Conservation (phyloP, 2,797 vertebrate species). For the Oryzias sinensis region DNA sequence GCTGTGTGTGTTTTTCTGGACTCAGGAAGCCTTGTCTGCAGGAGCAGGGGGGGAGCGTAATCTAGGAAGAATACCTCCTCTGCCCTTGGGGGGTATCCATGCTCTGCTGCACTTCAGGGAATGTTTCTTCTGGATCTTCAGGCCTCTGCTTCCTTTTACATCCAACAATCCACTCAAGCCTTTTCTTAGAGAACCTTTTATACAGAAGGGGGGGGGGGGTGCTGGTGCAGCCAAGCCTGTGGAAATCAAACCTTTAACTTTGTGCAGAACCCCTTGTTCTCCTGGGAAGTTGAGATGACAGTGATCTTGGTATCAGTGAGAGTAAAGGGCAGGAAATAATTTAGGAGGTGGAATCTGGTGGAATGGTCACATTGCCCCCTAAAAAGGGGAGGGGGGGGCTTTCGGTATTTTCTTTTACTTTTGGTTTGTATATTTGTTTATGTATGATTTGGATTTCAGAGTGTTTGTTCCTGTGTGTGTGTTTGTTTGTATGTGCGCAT, state of each 20-base stretch:
- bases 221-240: conserved; percentile 33
- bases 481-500: too few species aligned
- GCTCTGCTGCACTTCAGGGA: conserved; percentile 34
- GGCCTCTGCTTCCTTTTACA: conserved; percentile 43
- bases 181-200: conserved; percentile 50
- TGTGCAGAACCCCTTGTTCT: conserved; percentile 28
- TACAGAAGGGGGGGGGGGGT: conserved; percentile 43
- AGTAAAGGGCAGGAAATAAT: too few species aligned
- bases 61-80: conserved; percentile 25
- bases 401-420: too few species aligned
- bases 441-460: too few species aligned
- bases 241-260: conserved; percentile 28
- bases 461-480: too few species aligned
- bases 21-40: conserved; percentile 3
- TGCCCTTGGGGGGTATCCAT: conserved; percentile 47
- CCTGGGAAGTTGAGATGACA: too few species aligned
- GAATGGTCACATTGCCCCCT: too few species aligned
- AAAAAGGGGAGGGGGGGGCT: too few species aligned
- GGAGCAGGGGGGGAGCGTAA: conserved; percentile 5
- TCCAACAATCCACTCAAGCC: conserved; percentile 41
- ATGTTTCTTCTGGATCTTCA: conserved; percentile 39
- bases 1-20: conserved; percentile 19
- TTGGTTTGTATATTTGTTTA: too few species aligned
- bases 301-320: too few species aligned
- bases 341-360: too few species aligned